Conservation (phyloP, 2,797 vertebrate genomes). For the Danio tinwini region DNA sequence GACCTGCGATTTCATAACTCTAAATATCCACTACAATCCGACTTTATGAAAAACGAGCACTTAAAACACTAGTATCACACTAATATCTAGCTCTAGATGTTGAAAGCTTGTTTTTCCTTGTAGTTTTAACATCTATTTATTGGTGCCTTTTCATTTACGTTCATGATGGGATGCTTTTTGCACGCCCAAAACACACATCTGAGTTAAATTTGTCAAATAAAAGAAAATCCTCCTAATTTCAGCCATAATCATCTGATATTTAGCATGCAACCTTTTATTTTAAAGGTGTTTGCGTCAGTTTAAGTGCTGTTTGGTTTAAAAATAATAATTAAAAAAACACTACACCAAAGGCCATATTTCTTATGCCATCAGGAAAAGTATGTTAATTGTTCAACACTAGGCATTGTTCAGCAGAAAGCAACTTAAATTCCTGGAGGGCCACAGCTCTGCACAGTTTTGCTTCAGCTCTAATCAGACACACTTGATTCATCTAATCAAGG, state of each 20-base stretch:
- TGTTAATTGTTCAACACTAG: constrained; percentile 14
- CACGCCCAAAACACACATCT: neutral
- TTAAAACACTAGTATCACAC: neutral
- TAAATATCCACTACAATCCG: constrained; percentile 13
- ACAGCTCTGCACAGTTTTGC: too few relatives aligned
- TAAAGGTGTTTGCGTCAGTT: constrained; percentile 11
- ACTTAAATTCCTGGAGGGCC: too few relatives aligned
- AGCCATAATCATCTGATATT: constrained; percentile 5
- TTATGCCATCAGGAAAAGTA: constrained; percentile 2
- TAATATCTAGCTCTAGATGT: constrained; percentile 21
- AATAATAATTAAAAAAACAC: neutral
- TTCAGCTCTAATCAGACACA: too few relatives aligned
- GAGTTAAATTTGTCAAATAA: neutral
- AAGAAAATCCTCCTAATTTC: neutral
- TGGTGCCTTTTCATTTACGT: constrained; percentile 32
- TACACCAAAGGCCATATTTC: constrained; percentile 5
- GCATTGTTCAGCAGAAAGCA: neutral
- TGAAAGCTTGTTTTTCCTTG: neutral
- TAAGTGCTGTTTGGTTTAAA: constrained; percentile 7
- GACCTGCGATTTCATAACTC: neutral
- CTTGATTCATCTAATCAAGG: too few relatives aligned
- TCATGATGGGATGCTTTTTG: neutral
- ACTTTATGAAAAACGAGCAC: constrained; percentile 18
- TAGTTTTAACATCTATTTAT: constrained; percentile 34
- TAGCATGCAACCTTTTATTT: constrained; percentile 14